These are phyloP conservation scores for Carduelis carduelis DNA, from an alignment of 2,797 vertebrate species.

Conservation along the genomic window DNA sequence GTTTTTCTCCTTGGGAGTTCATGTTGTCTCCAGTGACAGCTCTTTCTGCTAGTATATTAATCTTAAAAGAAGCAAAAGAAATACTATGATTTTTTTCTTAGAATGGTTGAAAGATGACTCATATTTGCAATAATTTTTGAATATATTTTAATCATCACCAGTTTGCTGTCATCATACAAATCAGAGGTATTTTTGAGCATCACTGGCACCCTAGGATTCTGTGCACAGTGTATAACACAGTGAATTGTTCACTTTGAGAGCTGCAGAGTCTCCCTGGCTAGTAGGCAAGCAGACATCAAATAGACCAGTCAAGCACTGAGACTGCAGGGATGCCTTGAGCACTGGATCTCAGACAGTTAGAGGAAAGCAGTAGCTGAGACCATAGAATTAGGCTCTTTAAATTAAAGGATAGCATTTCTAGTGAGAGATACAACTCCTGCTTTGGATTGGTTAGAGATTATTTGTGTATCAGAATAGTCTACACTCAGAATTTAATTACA, in stretches of 20 bases:
- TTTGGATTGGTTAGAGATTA: not conserved
- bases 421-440: not conserved
- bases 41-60: not conserved
- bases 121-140: not conserved
- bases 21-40: not conserved
- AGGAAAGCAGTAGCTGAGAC: not conserved
- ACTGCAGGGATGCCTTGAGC: not conserved
- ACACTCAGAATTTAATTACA: not conserved
- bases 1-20: not conserved
- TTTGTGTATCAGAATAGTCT: not conserved
- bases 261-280: not conserved
- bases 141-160: not conserved
- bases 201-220: not conserved
- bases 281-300: not conserved
- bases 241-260: not conserved
- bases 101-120: not conserved
- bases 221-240: rapidly evolving
- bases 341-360: not conserved
- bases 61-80: not conserved
- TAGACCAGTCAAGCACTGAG: not conserved
- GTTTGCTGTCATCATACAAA: not conserved
- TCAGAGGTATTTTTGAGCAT: not conserved
- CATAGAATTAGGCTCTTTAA: not conserved
- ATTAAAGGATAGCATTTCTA: not conserved
- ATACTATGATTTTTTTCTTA: not conserved